A percentile compares a stretch with the other conserved stretches of the same genome.
Evolutionary conservation across 2,888 invertebrate genomes (phyloP).

Genomic region (Limnephilus lunatus): DNA sequence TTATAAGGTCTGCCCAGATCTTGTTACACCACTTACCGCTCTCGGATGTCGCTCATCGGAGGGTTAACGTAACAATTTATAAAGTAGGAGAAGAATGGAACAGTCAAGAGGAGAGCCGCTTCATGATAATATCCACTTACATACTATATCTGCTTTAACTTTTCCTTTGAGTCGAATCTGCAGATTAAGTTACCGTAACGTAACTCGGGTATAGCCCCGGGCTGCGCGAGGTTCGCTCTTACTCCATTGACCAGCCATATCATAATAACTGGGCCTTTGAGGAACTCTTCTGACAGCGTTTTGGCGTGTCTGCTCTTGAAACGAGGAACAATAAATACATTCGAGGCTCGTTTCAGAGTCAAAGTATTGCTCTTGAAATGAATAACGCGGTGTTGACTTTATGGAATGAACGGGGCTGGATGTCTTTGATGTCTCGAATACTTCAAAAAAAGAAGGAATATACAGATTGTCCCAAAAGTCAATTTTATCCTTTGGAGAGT

Average conservation of each 20-base stretch:
- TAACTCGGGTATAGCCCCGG: neutral
- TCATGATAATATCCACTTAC: neutral
- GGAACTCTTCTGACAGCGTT: neutral
- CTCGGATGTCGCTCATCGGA: too few species aligned
- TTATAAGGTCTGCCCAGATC: too few species aligned
- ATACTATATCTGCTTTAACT: neutral
- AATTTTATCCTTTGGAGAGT: too few species aligned
- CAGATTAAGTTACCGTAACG: neutral
- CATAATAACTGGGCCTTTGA: neutral
- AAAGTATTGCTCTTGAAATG: neutral
- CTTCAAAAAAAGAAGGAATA: too few species aligned
- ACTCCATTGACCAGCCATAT: neutral
- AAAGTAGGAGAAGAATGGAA: neutral
- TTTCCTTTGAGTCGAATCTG: slow-evolving; percentile 32
- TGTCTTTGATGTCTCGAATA: neutral
- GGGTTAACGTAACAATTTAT: neutral
- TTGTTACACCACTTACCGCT: too few species aligned
- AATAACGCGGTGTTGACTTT: neutral
- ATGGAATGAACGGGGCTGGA: neutral
- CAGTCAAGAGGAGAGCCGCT: neutral
- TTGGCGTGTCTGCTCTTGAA: neutral
- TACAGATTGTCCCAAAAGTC: too few species aligned
- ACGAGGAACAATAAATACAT: neutral
- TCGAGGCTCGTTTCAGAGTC: neutral
- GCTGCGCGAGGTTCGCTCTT: neutral